Evolutionary conservation across 1,140 invertebrate species (phyloP).

Genomic region (Scaptomyza graminum): DNA sequence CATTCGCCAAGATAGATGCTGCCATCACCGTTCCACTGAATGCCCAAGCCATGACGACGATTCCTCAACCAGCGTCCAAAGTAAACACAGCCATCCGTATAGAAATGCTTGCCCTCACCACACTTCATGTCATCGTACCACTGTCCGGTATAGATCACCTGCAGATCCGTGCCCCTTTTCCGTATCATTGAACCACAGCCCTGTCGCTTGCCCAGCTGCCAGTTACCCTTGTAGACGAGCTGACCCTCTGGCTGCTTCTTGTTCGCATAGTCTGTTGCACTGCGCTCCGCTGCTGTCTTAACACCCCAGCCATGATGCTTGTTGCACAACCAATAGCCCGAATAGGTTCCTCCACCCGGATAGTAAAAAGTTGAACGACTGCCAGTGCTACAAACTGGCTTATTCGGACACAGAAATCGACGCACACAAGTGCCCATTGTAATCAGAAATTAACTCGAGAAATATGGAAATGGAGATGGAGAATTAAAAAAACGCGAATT

Average conservation of each 20-base stretch:
- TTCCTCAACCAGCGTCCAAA: conserved; percentile 84
- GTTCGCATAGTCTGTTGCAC: conserved; percentile 22
- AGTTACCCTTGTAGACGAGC: conserved; percentile 85
- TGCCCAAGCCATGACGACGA: conserved; percentile 86
- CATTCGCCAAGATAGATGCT: conserved; percentile 85
- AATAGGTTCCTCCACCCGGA: conserved; percentile 64
- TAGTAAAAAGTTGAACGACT: conserved; percentile 57
- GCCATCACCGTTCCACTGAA: conserved; percentile 85
- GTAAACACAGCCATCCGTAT: conserved; percentile 71
- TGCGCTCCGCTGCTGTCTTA: conserved; percentile 43
- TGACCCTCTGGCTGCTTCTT: conserved; percentile 57
- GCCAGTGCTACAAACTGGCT: conserved; percentile 55
- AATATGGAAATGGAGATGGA: too few relatives aligned
- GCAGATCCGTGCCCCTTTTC: conserved; percentile 50
- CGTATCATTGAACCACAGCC: conserved; percentile 81
- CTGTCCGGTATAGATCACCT: conserved; percentile 84
- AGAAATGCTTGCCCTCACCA: conserved; percentile 83
- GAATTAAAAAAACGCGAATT: not conserved
- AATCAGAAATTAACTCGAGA: conserved; percentile 14
- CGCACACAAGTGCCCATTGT: conserved; percentile 52
- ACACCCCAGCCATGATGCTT: conserved; percentile 58
- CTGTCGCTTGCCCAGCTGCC: conserved; percentile 84
- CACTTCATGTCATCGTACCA: conserved; percentile 85
- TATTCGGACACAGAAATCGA: conserved; percentile 58
- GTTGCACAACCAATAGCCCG: conserved; percentile 68